Evolutionary conservation across 2,113 vertebrate species (phyloP).

Genomic region (Sclerurus mexicanus): DNA sequence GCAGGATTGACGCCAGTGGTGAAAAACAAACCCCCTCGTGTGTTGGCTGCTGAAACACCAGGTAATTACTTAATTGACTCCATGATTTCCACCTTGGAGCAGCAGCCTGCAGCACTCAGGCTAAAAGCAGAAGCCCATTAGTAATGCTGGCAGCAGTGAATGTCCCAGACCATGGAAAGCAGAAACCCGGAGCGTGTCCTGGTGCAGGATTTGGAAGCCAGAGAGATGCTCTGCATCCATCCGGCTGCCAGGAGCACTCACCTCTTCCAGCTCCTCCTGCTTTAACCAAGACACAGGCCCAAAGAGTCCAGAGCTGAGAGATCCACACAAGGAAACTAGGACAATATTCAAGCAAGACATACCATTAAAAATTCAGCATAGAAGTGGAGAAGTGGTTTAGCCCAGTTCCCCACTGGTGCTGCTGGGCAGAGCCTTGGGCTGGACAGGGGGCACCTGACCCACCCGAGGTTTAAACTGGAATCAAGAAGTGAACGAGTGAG

Average conservation of each 20-base stretch:
- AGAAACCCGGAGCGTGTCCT: background rate
- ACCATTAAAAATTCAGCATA: background rate
- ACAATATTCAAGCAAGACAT: background rate
- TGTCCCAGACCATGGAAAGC: background rate
- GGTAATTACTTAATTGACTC: constrained; percentile 39
- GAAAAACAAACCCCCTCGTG: background rate
- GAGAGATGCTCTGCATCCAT: background rate
- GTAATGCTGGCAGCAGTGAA: background rate
- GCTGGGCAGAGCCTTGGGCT: background rate
- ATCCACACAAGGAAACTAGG: background rate
- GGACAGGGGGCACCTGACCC: background rate
- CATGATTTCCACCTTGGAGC: background rate
- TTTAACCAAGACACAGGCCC: background rate
- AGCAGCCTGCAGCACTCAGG: background rate
- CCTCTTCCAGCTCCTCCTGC: background rate
- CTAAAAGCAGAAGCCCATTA: constrained; percentile 31
- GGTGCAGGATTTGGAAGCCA: background rate
- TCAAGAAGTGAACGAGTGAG: background rate
- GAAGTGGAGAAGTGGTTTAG: background rate
- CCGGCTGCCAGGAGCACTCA: background rate
- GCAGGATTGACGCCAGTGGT: background rate
- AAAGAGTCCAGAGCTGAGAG: background rate
- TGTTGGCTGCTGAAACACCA: background rate
- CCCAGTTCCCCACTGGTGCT: background rate
- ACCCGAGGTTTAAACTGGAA: background rate